Evolutionary conservation across 2,113 vertebrate species (phyloP), one percentile per base, ranked within the genome.

Genomic region (Lycocorax pyrrhopterus): DNA sequence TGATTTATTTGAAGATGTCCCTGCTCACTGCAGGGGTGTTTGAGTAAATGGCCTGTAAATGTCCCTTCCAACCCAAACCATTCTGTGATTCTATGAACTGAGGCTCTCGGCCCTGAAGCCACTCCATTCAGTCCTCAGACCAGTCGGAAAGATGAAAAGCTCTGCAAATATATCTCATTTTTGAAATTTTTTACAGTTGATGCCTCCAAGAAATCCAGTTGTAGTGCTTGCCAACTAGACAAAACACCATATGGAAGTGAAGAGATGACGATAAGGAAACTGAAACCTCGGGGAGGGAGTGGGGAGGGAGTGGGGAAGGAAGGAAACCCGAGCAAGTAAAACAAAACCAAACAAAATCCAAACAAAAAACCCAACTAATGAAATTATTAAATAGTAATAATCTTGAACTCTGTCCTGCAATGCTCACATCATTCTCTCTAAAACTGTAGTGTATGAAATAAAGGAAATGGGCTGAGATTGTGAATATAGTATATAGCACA

Each of bases 11-110:
- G 33, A 46, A 60, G 69, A 30, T 2, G 7, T 53, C 39, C 33
- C 46, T 9, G 3, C 46, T 75, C 20, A 30, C 47, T 60, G n/a
- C 20, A 53, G 33, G 19, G 18, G 6, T 0, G 0, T 39, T 74
- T 27, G 33, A 16, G 3, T 25, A 52, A 37, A 14, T 3, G 6
- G 44, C 16, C 68, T 59, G 13, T n/a, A 39, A 82, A 53, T 4
- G 23, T 46, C 39, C 29, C 33, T 46, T 52, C 29, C 27, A 33
- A 59, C 19, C 18, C 77, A 81, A 67, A 30, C 60, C 46, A 46
- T 20, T 33, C 39, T 59, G 23, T 7, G 6, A 16, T 52, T 46
- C 52, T 16, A 4, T 20, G 9, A 82, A 53, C 16, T 53, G 46
- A 60, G 39, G 55, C 39, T 75, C 37, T 71, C 58, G 46, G 68